These are phyloP conservation scores for Colletes latitarsis DNA, from an alignment of 1,140 invertebrate species.

Conservation along the genomic window DNA sequence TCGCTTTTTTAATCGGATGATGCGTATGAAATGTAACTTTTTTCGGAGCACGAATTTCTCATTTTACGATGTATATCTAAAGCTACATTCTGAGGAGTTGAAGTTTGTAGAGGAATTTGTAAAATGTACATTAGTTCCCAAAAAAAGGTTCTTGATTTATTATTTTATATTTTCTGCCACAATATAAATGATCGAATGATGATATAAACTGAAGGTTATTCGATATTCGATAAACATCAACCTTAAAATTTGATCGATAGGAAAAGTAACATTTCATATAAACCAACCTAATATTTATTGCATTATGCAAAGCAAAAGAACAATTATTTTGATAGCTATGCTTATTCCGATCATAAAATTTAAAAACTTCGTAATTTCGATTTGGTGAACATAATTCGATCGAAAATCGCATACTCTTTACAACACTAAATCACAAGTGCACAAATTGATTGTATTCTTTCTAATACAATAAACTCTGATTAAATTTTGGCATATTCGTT, in stretches of 20 bases:
- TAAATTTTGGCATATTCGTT: conserved; percentile 26
- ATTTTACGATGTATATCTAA: too few species aligned
- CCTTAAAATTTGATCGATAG: too few species aligned
- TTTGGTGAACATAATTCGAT: conserved; percentile 26
- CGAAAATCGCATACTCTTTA: conserved; percentile 20
- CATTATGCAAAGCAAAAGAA: not conserved
- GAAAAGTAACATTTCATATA: not conserved
- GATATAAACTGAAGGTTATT: too few species aligned
- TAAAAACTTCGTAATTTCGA: conserved; percentile 40
- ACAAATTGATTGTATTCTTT: conserved; percentile 46
- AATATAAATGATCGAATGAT: too few species aligned
- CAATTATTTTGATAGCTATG: not conserved
- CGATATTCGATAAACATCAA: too few species aligned
- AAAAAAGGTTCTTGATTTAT: too few species aligned
- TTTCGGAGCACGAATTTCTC: not conserved
- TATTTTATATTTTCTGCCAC: too few species aligned
- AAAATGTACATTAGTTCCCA: too few species aligned
- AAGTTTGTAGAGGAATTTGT: too few species aligned
- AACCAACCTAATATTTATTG: not conserved
- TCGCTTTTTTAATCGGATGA: not conserved
- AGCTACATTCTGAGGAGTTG: too few species aligned
- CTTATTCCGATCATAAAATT: conserved; percentile 29
- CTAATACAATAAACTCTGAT: conserved; percentile 50
- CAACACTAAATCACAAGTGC: conserved; percentile 41
- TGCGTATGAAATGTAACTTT: not conserved